Evolutionary conservation across 2,797 vertebrate genomes (phyloP).

Genomic region (Pempheris klunzingeri): DNA sequence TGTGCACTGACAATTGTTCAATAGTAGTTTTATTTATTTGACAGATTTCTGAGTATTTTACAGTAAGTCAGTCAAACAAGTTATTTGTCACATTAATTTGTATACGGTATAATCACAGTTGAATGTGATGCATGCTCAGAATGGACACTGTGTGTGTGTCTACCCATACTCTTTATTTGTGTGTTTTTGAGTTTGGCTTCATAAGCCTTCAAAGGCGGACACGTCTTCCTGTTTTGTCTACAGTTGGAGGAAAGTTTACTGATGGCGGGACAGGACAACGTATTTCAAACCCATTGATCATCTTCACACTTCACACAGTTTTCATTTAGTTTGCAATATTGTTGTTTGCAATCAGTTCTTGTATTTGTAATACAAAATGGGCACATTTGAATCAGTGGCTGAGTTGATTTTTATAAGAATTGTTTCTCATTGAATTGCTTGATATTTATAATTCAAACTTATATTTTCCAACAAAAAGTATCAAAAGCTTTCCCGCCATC

Average conservation of each 20-base stretch:
- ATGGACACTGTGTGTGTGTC: background rate
- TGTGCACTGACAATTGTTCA: background rate
- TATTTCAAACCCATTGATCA: background rate
- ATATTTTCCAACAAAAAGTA: background rate
- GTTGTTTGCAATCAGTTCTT: background rate
- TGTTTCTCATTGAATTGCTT: background rate
- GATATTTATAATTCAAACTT: background rate
- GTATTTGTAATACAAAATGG: background rate
- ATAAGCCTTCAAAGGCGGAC: constrained; percentile 49
- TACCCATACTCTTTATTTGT: background rate
- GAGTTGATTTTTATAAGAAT: background rate
- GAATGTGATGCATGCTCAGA: constrained; percentile 2
- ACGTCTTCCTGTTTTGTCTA: constrained; percentile 69
- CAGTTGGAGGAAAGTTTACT: constrained; percentile 27
- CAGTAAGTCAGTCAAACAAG: background rate
- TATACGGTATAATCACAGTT: too few species aligned
- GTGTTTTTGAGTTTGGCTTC: constrained; percentile 24
- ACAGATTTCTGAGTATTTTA: background rate
- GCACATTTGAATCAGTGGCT: background rate
- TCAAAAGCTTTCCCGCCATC: background rate
- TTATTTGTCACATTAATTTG: too few species aligned
- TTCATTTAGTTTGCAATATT: background rate
- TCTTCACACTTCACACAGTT: constrained; percentile 2
- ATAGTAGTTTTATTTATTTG: constrained; percentile 20
- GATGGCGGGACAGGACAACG: constrained; percentile 4